Evolutionary conservation across 2,113 vertebrate genomes (phyloP).

Genomic region (Ictalurus punctatus): DNA sequence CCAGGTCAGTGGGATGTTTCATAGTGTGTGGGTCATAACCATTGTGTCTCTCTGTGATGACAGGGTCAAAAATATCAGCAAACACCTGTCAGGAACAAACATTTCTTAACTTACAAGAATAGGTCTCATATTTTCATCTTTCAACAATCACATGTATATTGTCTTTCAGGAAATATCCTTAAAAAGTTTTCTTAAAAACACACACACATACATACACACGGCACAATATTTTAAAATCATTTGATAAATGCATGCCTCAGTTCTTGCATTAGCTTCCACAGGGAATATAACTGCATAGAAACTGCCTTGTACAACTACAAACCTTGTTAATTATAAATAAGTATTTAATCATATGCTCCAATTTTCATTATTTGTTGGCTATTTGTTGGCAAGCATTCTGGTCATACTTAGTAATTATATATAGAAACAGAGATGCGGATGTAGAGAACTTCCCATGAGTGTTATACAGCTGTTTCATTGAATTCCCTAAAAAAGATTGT

Average conservation of each 20-base stretch:
- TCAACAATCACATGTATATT: not conserved
- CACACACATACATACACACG: not conserved
- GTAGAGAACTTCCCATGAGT: not conserved
- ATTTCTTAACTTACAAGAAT: not conserved
- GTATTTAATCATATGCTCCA: not conserved
- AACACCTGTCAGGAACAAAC: constrained; percentile 79
- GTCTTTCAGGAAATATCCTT: not conserved
- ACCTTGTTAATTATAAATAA: not conserved
- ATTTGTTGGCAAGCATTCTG: not conserved
- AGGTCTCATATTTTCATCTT: not conserved
- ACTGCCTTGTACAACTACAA: not conserved
- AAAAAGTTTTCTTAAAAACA: not conserved
- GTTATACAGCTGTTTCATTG: not conserved
- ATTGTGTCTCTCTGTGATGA: constrained; percentile 95
- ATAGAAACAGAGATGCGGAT: not conserved
- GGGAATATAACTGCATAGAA: not conserved
- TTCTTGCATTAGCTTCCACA: not conserved
- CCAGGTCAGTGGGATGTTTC: constrained; percentile 91
- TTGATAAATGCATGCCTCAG: not conserved
- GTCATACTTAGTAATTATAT: not conserved
- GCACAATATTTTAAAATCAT: not conserved
- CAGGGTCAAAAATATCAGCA: constrained; percentile 84
- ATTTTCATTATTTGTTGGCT: not conserved
- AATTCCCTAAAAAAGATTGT: not conserved
- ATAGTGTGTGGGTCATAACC: constrained; percentile 89